Conservation (phyloP, 2,113 vertebrate genomes). For the Martes martes region DNA sequence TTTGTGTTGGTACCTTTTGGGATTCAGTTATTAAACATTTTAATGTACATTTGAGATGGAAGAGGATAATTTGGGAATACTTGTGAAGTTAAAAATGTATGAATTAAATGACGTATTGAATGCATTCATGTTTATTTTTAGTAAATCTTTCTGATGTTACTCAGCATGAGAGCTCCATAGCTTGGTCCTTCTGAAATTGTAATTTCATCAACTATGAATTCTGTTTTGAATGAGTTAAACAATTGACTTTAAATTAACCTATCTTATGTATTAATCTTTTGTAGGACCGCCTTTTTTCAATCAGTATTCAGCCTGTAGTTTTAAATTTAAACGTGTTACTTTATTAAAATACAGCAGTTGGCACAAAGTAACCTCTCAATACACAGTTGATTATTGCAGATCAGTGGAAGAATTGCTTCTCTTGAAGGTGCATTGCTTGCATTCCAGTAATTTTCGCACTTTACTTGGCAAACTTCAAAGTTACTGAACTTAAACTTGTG, state of each 20-base stretch:
- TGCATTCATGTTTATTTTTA: background rate
- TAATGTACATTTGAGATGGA: conserved; percentile 24
- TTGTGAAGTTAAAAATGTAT: conserved; percentile 29
- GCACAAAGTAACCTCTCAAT: background rate
- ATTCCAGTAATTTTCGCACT: background rate
- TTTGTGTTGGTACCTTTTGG: background rate
- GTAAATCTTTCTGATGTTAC: background rate
- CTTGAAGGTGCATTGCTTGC: background rate
- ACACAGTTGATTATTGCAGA: background rate
- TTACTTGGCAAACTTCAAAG: conserved; percentile 14
- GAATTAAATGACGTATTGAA: background rate
- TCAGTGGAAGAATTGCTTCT: background rate
- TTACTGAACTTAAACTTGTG: background rate
- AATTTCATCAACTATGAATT: conserved; percentile 18
- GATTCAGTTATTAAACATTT: background rate
- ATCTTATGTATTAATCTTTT: background rate
- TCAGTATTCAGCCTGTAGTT: background rate
- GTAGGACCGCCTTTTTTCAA: background rate
- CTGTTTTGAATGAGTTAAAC: conserved; percentile 22
- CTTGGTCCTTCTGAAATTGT: background rate
- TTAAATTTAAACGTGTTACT: conserved; percentile 13
- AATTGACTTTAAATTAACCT: background rate
- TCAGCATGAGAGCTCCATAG: background rate
- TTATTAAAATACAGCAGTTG: background rate
- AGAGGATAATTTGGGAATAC: background rate